Conservation (phyloP, 2,113 vertebrate genomes). For the Haemorhous mexicanus region DNA sequence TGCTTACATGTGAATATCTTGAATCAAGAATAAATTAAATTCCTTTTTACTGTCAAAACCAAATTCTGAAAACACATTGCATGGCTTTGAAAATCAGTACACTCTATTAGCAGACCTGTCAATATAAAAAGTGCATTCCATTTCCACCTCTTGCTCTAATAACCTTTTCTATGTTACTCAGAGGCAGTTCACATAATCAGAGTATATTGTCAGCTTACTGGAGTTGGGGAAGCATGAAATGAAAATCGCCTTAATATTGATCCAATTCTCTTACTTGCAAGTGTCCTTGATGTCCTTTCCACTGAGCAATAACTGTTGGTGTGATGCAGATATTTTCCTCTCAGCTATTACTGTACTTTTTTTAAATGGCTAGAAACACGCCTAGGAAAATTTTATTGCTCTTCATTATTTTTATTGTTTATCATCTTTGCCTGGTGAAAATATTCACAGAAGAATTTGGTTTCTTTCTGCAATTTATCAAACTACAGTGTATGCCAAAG, state of each 20-base stretch:
- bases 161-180: conserved; percentile 85
- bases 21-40: conserved; percentile 73
- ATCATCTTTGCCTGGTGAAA: conserved; percentile 27
- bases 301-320: conserved; percentile 72
- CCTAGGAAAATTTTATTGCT: conserved; percentile 22
- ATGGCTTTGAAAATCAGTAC: conserved; percentile 76
- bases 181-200: conserved; percentile 81
- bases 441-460: background rate
- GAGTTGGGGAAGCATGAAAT: conserved; percentile 99
- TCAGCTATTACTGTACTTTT: conserved; percentile 30
- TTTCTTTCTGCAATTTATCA: conserved; percentile 3
- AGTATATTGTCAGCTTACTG: conserved; percentile 93
- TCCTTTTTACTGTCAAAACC: conserved; percentile 68
- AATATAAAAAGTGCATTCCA: conserved; percentile 90
- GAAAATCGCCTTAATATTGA: conserved; percentile 98
- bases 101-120: conserved; percentile 92
- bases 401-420: conserved; percentile 19
- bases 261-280: conserved; percentile 91
- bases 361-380: conserved; percentile 8
- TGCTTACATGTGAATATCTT: conserved; percentile 69
- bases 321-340: conserved; percentile 69
- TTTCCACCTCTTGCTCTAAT: conserved; percentile 85
- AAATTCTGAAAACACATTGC: conserved; percentile 72
- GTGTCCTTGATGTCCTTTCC: conserved; percentile 89
- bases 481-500: background rate